These are phyloP conservation scores for Papilio machaon DNA, from an alignment of 1,140 invertebrate genomes.

Conservation along the genomic window DNA sequence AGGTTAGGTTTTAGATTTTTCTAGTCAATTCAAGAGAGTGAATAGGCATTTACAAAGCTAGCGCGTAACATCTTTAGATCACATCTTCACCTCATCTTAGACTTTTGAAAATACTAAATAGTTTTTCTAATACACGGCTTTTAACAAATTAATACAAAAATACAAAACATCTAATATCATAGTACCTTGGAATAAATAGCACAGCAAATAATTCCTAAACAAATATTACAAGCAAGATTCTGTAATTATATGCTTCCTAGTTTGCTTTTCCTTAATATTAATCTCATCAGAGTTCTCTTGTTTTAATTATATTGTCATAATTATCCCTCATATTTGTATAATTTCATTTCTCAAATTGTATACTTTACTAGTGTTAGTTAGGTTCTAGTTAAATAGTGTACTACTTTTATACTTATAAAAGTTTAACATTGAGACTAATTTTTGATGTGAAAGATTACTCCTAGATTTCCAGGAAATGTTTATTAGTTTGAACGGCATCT, in stretches of 20 bases:
- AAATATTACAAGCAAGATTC: conserved; percentile 12
- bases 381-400: not conserved
- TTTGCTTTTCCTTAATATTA: conserved; percentile 17
- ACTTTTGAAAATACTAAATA: not conserved
- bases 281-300: not conserved
- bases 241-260: conserved; percentile 14
- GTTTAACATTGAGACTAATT: not conserved
- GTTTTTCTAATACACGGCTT: not conserved
- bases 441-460: not conserved
- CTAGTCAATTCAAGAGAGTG: too few species aligned
- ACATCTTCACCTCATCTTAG: too few species aligned
- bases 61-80: too few species aligned
- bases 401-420: not conserved
- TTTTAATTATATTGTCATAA: not conserved
- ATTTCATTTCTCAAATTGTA: not conserved
- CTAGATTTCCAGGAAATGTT: not conserved
- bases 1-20: too few species aligned
- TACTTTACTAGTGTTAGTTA: too few species aligned
- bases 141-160: not conserved
- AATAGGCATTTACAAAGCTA: too few species aligned
- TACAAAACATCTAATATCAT: not conserved
- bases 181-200: not conserved
- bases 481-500: not conserved
- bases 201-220: conserved; percentile 5
- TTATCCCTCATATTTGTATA: not conserved